Evolutionary conservation across 1,140 invertebrate species (phyloP).

Genomic region (Chlorops oryzae): DNA sequence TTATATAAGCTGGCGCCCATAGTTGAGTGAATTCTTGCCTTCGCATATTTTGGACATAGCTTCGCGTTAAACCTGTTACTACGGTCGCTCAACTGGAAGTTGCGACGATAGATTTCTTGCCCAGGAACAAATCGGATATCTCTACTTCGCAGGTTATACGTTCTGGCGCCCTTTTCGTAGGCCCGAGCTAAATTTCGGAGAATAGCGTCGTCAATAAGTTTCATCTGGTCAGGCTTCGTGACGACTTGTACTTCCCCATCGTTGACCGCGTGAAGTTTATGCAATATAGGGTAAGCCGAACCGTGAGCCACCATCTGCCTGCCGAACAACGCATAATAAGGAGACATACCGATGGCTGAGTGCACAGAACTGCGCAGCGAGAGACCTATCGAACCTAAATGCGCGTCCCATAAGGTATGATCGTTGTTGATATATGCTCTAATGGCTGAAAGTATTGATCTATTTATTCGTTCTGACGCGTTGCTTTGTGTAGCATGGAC

Average conservation of each 20-base stretch:
- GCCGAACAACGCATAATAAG: conserved; percentile 6
- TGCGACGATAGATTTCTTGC: conserved; percentile 6
- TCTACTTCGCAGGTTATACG: conserved; percentile 6
- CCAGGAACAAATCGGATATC: background rate
- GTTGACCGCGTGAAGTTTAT: background rate
- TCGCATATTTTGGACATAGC: conserved; percentile 7
- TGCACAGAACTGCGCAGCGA: conserved; percentile 2
- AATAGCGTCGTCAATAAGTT: background rate
- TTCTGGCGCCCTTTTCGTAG: background rate
- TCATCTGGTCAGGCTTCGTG: background rate
- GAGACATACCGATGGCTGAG: background rate
- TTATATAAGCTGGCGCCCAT: too few species aligned
- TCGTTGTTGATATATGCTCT: background rate
- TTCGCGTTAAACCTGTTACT: conserved; percentile 10
- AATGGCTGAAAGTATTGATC: background rate
- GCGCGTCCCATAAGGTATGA: conserved; percentile 8
- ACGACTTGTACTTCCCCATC: background rate
- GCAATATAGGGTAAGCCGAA: background rate
- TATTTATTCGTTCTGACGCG: conserved; percentile 5
- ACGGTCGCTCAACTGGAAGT: conserved; percentile 8
- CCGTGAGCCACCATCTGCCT: conserved; percentile 1
- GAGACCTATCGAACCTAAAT: conserved; percentile 4
- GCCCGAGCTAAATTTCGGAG: background rate
- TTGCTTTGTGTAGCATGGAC: conserved; percentile 1
- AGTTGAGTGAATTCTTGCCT: conserved; percentile 6